Percentiles rank a stretch among this genome's conserved stretches.
Evolutionary conservation across 2,113 vertebrate species (phyloP).

Genomic region (Speoplatyrhinus poulsoni): DNA sequence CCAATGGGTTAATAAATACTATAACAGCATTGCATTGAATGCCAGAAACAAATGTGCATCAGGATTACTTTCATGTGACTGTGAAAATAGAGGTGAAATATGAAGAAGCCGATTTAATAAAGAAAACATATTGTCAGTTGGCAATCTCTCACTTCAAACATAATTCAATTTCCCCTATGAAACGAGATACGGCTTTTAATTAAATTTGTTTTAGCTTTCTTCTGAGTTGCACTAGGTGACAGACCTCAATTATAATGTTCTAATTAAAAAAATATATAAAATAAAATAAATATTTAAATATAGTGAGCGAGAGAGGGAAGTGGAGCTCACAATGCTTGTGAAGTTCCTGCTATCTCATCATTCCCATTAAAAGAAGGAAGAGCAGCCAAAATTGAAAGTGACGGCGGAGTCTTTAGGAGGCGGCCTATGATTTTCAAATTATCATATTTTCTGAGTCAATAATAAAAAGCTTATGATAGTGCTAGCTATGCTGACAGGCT

Average conservation of each 20-base stretch:
- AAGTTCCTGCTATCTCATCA: constrained; percentile 72
- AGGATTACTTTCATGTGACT: constrained; percentile 56
- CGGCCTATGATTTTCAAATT: constrained; percentile 80
- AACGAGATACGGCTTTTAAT: constrained; percentile 78
- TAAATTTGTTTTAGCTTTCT: constrained; percentile 77
- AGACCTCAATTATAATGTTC: constrained; percentile 79
- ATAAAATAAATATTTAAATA: constrained; percentile 66
- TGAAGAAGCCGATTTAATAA: constrained; percentile 65
- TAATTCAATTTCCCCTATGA: constrained; percentile 75
- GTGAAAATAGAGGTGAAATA: constrained; percentile 44
- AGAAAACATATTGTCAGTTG: constrained; percentile 72
- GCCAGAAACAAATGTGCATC: constrained; percentile 41
- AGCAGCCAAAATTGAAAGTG: constrained; percentile 77
- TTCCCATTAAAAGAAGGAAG: constrained; percentile 72
- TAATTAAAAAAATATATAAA: constrained; percentile 73
- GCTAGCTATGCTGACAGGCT: constrained; percentile 77
- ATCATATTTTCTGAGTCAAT: constrained; percentile 83
- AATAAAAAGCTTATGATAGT: constrained; percentile 83
- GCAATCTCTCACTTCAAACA: constrained; percentile 77
- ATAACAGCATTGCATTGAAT: constrained; percentile 1
- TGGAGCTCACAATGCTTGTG: constrained; percentile 60
- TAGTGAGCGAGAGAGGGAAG: constrained; percentile 23
- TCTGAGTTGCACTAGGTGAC: constrained; percentile 76
- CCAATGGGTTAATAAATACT: constrained; percentile 23
- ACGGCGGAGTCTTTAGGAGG: constrained; percentile 75